Evolutionary conservation across 2,888 invertebrate species (phyloP), one percentile per base, ranked within the genome.

Genomic region (Pediacus dermestoides): DNA sequence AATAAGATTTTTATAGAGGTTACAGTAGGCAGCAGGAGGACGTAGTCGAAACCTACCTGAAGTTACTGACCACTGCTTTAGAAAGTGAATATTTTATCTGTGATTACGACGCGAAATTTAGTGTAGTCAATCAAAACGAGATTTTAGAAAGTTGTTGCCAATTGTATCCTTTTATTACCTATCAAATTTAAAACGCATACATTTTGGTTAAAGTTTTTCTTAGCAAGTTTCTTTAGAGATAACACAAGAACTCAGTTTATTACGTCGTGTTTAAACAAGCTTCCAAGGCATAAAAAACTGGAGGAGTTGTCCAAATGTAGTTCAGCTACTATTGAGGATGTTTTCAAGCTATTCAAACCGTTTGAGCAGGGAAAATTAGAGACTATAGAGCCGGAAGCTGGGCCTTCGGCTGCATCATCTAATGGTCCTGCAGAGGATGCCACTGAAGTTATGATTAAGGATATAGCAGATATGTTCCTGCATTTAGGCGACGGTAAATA

Each of bases 401-500:
- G 45, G 22, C 28, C 48, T 18, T 52, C 52, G 2, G 10, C 9
- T 14, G 26, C 32, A 10, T 11, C 34, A 8, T 25, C 23, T 21
- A 37, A 4, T 18, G 23, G 30, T 11, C 28, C 33, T 4, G 40
- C 26, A 16, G 59, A 57, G 10, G 37, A 52, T 6, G 61, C 64
- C 25, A 58, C 74, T 25, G 72, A 73, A 38, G 40, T 60, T 9
- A 68, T 70, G 50, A 72, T 74, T 15, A 48, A 61, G 6, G 61
- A 66, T 12, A 71, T 76, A 16, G 53, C 70, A 14, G 74, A 74
- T 39, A 69, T 93, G 38, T 71, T 95, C 27, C 88, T 88, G 2
- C 80, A 91, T 68, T 72, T 91, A 30, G 90, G 91, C 0, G 85
- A 85, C 56, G 88, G 77, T 64, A 51, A 55, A 47, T 46, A 34